Evolutionary conservation across 2,888 invertebrate species (phyloP).

Genomic region (Nomada fucata): DNA sequence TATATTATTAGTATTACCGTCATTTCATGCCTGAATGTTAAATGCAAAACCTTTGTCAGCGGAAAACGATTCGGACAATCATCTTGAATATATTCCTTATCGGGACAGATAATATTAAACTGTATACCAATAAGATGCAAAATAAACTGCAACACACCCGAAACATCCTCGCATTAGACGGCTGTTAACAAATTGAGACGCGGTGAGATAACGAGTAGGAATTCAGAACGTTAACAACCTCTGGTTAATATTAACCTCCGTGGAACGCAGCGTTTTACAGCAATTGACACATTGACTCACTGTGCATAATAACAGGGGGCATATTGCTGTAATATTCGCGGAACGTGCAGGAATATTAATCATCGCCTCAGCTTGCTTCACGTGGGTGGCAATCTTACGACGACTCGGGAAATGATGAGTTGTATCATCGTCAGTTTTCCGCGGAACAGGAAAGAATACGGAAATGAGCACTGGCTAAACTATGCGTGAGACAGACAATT

Average conservation of each 20-base stretch:
- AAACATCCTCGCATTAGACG: not conserved
- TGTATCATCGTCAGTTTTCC: not conserved
- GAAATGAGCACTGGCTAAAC: not conserved
- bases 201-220: constrained; percentile 23
- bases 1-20: too few species aligned
- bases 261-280: constrained; percentile 36
- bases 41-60: too few species aligned
- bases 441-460: not conserved
- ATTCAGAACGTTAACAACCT: constrained; percentile 43
- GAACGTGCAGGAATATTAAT: constrained; percentile 42
- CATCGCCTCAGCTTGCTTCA: constrained; percentile 13
- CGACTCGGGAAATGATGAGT: not conserved
- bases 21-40: too few species aligned
- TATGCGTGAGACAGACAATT: not conserved
- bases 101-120: too few species aligned
- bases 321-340: constrained; percentile 26
- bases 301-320: constrained; percentile 5
- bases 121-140: not conserved
- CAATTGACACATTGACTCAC: constrained; percentile 47
- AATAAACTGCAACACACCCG: not conserved
- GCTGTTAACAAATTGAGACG: constrained; percentile 12
- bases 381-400: not conserved
- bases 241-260: constrained; percentile 36
- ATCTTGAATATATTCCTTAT: too few species aligned
- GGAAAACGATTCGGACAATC: too few species aligned